Evolutionary conservation across 2,113 vertebrate genomes (phyloP), one percentile per base, ranked within the genome.

Genomic region (Nibea coibor): DNA sequence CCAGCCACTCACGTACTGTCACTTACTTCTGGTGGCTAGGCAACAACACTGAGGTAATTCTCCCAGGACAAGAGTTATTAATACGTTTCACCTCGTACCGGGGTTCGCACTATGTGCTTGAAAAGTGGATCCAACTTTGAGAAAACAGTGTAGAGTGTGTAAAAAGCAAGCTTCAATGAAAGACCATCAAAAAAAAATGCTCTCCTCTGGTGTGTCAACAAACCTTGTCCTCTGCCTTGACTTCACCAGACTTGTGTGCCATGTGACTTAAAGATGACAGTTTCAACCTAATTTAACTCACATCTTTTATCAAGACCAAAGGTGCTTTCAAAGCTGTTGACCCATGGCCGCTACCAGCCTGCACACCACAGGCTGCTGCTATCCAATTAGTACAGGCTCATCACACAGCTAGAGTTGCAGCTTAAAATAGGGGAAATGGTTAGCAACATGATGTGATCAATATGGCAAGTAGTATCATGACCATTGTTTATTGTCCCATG

Each of bases 21-120:
- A 99, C 97, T 47, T 99, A 97, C 83, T 99, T 99, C 94, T 99
- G 98, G 98, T 99, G 98, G 98, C 95, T 99, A 8, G 97, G 96
- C 63, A 99, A 99, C 88, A 98, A 90, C 79, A 98, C 96, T 0
- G 97, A 99, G 97, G 97, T 98, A 96, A 16, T 64, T 16, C 4
- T 22, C 17, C 20, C 2, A 54, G 28, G 4, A 53, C 19, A 19
- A 14, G 20, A 5, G 59, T 57, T 10, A 48, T 58, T 59, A 24
- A 54, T n/a, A 12, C 3, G 53, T 39, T 39, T 39, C 35, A 39
- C 35, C 35, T 39, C 35, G 3, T 45, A 45, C 43, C 1, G 43
- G 14, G 4, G 10, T 45, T 14, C 4, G 4, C 43, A 15, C 11
- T 45, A 14, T 61, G 28, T 19, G 26, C 56, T 9, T 20, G 28